Evolutionary conservation across 2,113 vertebrate species (phyloP), one percentile per base, ranked within the genome.

Genomic region (Silurus glanis): DNA sequence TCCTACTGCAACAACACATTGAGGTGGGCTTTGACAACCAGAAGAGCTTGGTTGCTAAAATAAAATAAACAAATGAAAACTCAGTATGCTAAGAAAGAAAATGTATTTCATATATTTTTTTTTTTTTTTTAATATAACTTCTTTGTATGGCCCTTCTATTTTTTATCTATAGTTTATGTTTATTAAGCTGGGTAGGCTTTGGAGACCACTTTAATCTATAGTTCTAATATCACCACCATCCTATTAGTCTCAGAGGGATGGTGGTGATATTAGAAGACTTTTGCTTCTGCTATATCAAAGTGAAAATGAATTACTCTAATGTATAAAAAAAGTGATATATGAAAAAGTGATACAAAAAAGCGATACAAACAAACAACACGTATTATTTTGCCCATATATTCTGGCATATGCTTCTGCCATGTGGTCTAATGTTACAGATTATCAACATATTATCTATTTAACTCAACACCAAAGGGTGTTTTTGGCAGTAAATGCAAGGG

Each of bases 121-220:
- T 37, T 37, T 37, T 37, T 37, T 37, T 37, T 67, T 14, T 28
- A 1, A 69, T 37, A 16, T 37, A 12, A 49, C 8, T 9, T 5
- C 5, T 75, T 51, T 51, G 71, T 23, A 47, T 75, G 8, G 51
- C 17, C 5, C 28, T 19, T 28, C 45, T 83, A 66, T 72, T 21
- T 62, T 69, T 2, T 85, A 55, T 85, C 47, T 58, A 19, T 75
- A 79, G 9, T 49, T 79, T 8, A 66, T 28, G 37, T 74, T 84
- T 62, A 89, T 88, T 25, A 90, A 87, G 0, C 88, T 96, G 45
- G 95, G 94, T 3, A 95, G 96, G 1, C 95, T 2, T 16, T 67
- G 25, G 66, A 67, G 25, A 67, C 66, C 66, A 67, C 66, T 12
- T 67, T 66, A 23, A 67, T 67, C 66, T 67, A 28, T 67, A 67